These are phyloP conservation scores for Episyrphus balteatus DNA, from an alignment of 1,140 invertebrate genomes.

Conservation along the genomic window DNA sequence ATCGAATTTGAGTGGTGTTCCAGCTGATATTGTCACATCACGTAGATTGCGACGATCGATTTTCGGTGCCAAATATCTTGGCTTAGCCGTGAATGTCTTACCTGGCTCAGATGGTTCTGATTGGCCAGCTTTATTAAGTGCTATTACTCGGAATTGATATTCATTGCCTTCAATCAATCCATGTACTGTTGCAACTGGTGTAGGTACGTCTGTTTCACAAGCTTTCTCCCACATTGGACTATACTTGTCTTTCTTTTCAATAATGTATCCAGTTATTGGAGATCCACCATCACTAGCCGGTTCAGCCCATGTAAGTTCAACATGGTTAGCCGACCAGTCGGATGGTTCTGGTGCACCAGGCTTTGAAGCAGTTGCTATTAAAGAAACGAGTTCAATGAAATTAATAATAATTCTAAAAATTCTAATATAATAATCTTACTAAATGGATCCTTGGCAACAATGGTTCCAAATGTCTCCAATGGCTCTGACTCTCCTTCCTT, in stretches of 20 bases:
- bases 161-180: conserved; percentile 93
- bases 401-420: not conserved
- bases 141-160: conserved; percentile 96
- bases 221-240: conserved; percentile 86
- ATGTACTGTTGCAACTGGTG: conserved; percentile 62
- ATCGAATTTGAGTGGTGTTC: conserved; percentile 84
- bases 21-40: conserved; percentile 81
- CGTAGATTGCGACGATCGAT: conserved; percentile 86
- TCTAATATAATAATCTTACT: conserved; percentile 45
- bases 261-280: conserved; percentile 86
- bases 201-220: conserved; percentile 60
- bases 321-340: conserved; percentile 86
- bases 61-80: conserved; percentile 82
- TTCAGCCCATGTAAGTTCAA: conserved; percentile 76
- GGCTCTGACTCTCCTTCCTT: conserved; percentile 95
- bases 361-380: conserved; percentile 55
- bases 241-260: conserved; percentile 96
- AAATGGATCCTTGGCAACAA: conserved; percentile 95
- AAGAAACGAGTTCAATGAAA: not conserved
- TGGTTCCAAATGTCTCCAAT: conserved; percentile 82
- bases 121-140: conserved; percentile 87
- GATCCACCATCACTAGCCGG: conserved; percentile 79
- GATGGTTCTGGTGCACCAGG: conserved; percentile 77
- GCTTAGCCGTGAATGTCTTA: conserved; percentile 84
- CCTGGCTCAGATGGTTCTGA: conserved; percentile 79